Conservation (phyloP, 2,888 invertebrate species). For the Napeogenes inachia region DNA sequence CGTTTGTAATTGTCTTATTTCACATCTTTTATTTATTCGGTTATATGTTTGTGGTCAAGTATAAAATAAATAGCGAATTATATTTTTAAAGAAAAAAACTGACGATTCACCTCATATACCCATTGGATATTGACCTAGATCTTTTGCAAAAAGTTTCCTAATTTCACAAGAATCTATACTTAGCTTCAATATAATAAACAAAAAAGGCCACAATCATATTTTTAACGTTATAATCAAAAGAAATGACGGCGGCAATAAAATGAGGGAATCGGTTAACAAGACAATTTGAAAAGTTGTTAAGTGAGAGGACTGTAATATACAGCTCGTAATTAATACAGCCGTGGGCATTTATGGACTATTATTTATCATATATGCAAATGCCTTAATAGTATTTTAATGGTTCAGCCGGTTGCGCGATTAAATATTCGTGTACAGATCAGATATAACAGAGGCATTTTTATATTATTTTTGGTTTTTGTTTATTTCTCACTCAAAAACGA, state of each 20-base stretch:
- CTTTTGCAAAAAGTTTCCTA: too few species aligned
- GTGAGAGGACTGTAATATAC: conserved; percentile 21
- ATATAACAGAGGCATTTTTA: conserved; percentile 20
- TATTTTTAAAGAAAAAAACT: too few species aligned
- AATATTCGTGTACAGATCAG: conserved; percentile 42
- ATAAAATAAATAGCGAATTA: too few species aligned
- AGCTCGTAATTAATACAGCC: conserved; percentile 50
- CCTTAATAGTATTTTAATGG: conserved; percentile 68
- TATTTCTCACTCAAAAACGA: background rate
- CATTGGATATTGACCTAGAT: too few species aligned
- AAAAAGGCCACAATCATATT: background rate
- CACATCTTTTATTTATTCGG: too few species aligned
- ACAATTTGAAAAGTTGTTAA: conserved; percentile 24
- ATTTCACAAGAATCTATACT: too few species aligned
- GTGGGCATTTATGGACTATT: conserved; percentile 54
- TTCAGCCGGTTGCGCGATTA: conserved; percentile 53
- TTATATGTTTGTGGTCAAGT: too few species aligned
- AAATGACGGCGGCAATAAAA: background rate
- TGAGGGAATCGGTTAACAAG: conserved; percentile 17
- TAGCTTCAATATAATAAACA: background rate
- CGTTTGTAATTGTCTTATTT: too few species aligned
- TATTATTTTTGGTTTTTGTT: conserved; percentile 1
- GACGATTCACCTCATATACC: too few species aligned
- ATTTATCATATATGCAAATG: conserved; percentile 69
- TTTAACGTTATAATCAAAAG: background rate